Base-by-base conservation (phyloP, 2,113 vertebrate genomes). In the Anguilla japonica region DNA sequence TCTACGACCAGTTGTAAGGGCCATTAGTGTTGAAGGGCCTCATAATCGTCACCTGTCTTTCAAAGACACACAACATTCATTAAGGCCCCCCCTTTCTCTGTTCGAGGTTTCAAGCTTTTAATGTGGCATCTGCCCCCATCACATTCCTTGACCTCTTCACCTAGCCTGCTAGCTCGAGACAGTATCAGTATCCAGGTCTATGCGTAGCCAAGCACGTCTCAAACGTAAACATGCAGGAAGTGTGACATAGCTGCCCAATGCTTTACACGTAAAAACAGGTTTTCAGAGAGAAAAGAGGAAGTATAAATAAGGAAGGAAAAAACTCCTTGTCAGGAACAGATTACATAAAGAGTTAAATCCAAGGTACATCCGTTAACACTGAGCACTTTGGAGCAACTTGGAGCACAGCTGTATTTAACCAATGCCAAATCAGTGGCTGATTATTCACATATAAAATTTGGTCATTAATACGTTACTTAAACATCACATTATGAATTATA, bases 41-140 rank as follows among this genome's bases (percentile, higher is more conserved):
- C 88, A 22, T 91, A 93, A 90, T 90, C 92, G 93, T 85, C 88
- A 83, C 94, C 91, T 91, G 87, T 81, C 91, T 95, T 95, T 94
- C 94, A 95, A 95, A 95, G 92, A 87, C 88, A 85, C 88, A 85
- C 88, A 92, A 89, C 0, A 39, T 88, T 89, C 88, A 83, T 90
- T 87, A 84, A 86, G 89, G 89, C 88, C 89, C 75, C 29, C 86
- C 87, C 91, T 89, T 87, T 85, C 89, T 82, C 90, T 89, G 81
- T 92, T 92, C 89, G 91, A 85, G 86, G 88, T 41, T 88, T 90
- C 84, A 83, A 83, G 71, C 90, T 89, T 92, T 92, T 91, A 89
- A 85, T 93, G 84, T 89, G 84, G 83, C 89, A 88, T 89, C 80
- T 91, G 89, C 83, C 87, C 60, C 88, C 87, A 7, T 87, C 88